These are phyloP conservation scores for Belgica antarctica DNA, from an alignment of 2,888 invertebrate genomes.

Conservation along the genomic window DNA sequence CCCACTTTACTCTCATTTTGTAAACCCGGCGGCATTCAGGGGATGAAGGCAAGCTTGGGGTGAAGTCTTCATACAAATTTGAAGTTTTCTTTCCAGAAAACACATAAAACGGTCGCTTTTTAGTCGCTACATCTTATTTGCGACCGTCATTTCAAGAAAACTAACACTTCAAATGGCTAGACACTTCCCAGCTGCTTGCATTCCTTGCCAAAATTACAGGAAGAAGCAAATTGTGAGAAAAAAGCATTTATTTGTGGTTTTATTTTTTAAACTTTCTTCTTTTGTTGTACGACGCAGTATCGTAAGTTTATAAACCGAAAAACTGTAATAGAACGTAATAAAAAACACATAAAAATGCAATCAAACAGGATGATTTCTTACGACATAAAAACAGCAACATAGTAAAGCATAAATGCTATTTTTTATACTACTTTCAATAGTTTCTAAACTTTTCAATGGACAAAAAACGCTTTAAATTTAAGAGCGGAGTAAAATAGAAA, in stretches of 20 bases:
- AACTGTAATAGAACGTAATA: neutral
- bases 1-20: no score
- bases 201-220: no score
- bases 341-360: neutral
- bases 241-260: conserved; percentile 17
- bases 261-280: neutral
- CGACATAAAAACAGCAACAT: no score
- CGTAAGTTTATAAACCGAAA: neutral
- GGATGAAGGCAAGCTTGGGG: no score
- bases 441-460: neutral
- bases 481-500: conserved; percentile 1
- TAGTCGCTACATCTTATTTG: no score
- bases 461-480: neutral
- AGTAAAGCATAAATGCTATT: conserved; percentile 29
- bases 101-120: no score
- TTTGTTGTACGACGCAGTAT: neutral
- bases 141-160: no score
- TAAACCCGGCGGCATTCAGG: no score
- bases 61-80: no score
- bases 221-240: neutral
- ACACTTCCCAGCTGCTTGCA: no score
- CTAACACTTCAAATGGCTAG: no score
- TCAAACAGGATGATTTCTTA: neutral
- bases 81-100: no score
- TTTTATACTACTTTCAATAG: conserved; percentile 30